Base-by-base conservation (phyloP, 2,797 vertebrate species). In the Myoxocephalus aenaeus region DNA sequence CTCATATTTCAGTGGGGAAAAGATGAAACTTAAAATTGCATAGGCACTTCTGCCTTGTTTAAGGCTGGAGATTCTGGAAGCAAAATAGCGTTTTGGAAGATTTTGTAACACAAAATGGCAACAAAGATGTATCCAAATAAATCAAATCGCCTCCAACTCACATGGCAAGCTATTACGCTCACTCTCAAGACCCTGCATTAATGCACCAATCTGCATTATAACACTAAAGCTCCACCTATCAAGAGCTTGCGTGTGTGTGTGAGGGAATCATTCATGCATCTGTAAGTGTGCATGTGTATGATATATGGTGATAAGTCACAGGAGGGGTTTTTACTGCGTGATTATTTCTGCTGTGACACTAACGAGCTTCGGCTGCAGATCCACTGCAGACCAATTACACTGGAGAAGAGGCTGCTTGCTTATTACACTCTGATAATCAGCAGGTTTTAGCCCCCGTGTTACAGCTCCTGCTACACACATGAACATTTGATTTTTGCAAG, bases 311-410 rank as follows among this genome's bases (percentile, higher is more conserved):
- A 93, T 94, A 92, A 93, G 92, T 94, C 91, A 93, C 92, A 93
- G 91, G 92, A 93, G 93, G 92, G 91, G 91, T 92, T 93, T 93
- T 94, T 94, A 94, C 93, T 90, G 92, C 89, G 91, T 94, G 92
- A 94, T 94, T 93, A 93, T 93, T 94, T 93, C 91, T 93, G 90
- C 91, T 90, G 91, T 94, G 93, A 94, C 93, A 94, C 93, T 94
- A 94, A 94, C 91, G 93, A 94, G 93, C 93, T 90, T 88, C 86
- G 92, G 93, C 92, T 94, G 92, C 92, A 93, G 93, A 94, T 87
- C 92, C 92, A 93, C 93, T 94, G 93, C 92, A 93, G 93, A 92
- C 93, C 93, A 93, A 93, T 93, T 93, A 92, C 92, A 92, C 73
- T 15, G 84, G 80, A 90, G 90, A 89, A 89, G 90, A 91, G 90